Conservation (phyloP, 1,140 invertebrate genomes). For the Caenorhabditis brenneri region DNA sequence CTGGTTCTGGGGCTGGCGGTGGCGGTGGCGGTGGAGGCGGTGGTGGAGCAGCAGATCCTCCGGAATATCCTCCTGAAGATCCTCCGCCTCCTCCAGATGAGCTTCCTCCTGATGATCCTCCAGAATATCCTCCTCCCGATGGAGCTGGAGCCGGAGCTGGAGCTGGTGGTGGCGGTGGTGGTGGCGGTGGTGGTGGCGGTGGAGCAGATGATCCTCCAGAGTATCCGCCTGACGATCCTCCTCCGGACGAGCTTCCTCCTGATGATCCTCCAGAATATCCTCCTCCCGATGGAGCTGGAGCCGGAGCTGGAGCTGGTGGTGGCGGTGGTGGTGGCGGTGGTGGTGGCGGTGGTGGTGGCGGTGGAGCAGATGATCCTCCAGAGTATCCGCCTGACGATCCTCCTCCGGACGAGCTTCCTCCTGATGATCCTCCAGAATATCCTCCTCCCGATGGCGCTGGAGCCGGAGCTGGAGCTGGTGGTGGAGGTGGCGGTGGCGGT, state of each 20-base stretch:
- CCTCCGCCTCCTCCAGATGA: background rate
- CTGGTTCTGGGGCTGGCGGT: background rate
- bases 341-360: background rate
- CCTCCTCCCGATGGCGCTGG: conserved; percentile 1
- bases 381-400: background rate
- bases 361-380: background rate
- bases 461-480: background rate
- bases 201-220: background rate
- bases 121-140: background rate
- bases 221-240: background rate
- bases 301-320: background rate
- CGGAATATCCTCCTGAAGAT: too few species aligned
- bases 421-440: background rate
- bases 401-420: background rate
- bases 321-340: background rate
- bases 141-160: background rate
- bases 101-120: background rate
- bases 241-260: background rate
- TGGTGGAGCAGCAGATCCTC: background rate
- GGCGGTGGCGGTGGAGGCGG: background rate
- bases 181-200: background rate
- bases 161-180: background rate
- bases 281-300: background rate
- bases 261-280: background rate
- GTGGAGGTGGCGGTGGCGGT: background rate